Base-by-base conservation (phyloP, 2,113 vertebrate genomes). In the Cebus imitator region DNA sequence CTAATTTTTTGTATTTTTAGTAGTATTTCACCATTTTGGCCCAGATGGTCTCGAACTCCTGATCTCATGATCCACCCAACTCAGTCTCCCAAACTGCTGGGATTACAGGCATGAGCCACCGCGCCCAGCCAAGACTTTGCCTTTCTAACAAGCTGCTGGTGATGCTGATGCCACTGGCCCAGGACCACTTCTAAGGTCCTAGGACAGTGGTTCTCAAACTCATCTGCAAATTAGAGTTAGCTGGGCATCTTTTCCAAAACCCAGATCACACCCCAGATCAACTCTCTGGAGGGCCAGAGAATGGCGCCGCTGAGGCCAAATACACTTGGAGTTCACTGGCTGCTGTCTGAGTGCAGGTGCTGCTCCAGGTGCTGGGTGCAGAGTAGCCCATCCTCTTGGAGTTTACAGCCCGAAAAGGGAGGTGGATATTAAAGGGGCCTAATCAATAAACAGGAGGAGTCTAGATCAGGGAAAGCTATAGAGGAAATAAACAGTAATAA, bases 281-380 rank as follows among this genome's bases (percentile, higher is more conserved):
- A 55, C 73, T 35, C 10, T 66, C 37, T 45, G 27, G 27, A 80
- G 83, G 84, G 27, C 23, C n/a, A 30, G 25, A 73, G 20, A 5
- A 37, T 27, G 57, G 58, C 2, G 17, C 2, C 6, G 68, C 2
- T 1, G 10, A 58, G 32, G 8, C 17, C 0, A 10, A 27, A 35
- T 9, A 14, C 27, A 6, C 30, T 17, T 21, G 18, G 37, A 27
- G 30, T 17, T 82, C 12, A 1, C 7, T 0, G 64, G 37, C 12
- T 3, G 4, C 35, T 16, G 11, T 2, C 4, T 16, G 48, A 58
- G 57, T 6, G 16, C 2, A 1, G 81, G 55, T 0, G 45, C 68
- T 87, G 61, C 87, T 93, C 96, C 25, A 9, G 82, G 86, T 68
- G 37, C 95, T 82, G 73, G 82, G 78, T 50, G 16, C 1, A 18